phyloP scores from a whole-genome alignment of 2,113 vertebrate genomes.

The Ciconia stormi region DNA sequence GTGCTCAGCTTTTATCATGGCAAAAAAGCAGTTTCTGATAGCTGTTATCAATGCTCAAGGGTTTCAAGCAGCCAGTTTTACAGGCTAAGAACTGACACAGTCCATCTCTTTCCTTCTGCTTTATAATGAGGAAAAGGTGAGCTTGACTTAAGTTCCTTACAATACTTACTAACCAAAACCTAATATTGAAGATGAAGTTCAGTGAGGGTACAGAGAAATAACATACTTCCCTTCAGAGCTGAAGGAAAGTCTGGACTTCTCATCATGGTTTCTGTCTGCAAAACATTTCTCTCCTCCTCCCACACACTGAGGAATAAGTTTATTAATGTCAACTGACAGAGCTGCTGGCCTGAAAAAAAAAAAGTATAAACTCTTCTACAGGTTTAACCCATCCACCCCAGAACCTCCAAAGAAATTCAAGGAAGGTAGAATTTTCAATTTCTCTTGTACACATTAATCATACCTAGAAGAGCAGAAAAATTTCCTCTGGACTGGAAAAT shows the following conservation, averaged over 20 bases:
- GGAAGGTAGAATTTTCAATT: background rate
- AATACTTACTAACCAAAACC: background rate
- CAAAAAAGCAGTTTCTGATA: background rate
- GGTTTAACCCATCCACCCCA: background rate
- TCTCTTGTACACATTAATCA: background rate
- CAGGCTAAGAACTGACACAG: background rate
- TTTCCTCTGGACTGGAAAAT: background rate
- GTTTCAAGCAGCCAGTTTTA: background rate
- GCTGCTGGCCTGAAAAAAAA: background rate
- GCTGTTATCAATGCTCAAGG: background rate
- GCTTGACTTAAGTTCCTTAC: background rate
- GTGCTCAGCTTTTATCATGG: background rate
- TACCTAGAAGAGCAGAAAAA: background rate
- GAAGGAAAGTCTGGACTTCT: background rate
- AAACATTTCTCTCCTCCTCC: background rate
- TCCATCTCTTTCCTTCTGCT: background rate
- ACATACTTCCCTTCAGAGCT: background rate
- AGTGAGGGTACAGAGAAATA: background rate
- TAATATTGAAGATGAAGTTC: background rate
- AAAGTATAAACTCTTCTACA: background rate
- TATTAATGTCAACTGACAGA: background rate
- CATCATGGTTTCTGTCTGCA: background rate
- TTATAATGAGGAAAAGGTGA: background rate
- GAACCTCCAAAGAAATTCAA: background rate
- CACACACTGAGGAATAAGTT: background rate